Evolutionary conservation across 2,888 invertebrate species (phyloP).

Genomic region (Iphiclides podalirius): DNA sequence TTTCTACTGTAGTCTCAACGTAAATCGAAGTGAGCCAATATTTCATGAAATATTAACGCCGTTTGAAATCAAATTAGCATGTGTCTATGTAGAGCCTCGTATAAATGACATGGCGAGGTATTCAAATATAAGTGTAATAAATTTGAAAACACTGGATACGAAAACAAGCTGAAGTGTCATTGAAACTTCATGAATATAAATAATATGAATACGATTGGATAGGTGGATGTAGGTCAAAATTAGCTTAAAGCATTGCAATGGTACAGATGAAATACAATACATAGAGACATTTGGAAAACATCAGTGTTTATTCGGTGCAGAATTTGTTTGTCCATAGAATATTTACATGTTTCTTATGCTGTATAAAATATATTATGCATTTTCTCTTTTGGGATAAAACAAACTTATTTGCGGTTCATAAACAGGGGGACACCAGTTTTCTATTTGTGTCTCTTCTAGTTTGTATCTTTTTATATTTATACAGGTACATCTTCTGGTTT

Average conservation of each 20-base stretch:
- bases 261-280: not conserved
- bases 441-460: too few species aligned
- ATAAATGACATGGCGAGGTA: not conserved
- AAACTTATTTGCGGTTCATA: too few species aligned
- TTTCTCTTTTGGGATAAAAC: too few species aligned
- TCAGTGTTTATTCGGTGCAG: too few species aligned
- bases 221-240: slow-evolving; percentile 16
- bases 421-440: too few species aligned
- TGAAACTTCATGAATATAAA: slow-evolving; percentile 21
- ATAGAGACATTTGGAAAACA: slow-evolving; percentile 4
- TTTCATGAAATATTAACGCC: slow-evolving; percentile 8
- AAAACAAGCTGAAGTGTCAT: slow-evolving; percentile 22
- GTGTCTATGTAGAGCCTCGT: slow-evolving; percentile 3
- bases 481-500: too few species aligned
- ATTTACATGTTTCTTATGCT: not conserved
- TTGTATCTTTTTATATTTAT: too few species aligned
- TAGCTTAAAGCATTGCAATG: slow-evolving; percentile 15
- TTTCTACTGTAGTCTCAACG: not conserved
- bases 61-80: slow-evolving; percentile 4
- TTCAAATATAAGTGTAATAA: slow-evolving; percentile 2
- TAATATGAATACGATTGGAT: slow-evolving; percentile 17
- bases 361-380: too few species aligned
- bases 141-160: slow-evolving; percentile 15
- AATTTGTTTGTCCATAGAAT: too few species aligned
- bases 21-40: slow-evolving; percentile 1